These are phyloP conservation scores for Neogale vison DNA, from an alignment of 2,113 vertebrate genomes.

Conservation along the genomic window DNA sequence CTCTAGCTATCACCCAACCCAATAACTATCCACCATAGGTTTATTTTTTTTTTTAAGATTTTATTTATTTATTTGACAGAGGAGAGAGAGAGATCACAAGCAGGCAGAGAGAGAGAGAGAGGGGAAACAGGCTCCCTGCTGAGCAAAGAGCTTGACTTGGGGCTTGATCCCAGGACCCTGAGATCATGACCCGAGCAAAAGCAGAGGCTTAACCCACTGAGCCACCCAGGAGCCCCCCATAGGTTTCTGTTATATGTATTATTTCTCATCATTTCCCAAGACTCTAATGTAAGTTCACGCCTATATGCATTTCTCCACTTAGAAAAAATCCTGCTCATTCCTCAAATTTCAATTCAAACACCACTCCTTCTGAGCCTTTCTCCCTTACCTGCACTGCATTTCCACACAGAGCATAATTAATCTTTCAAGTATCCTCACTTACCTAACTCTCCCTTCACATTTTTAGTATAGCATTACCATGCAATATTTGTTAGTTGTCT, in stretches of 20 bases:
- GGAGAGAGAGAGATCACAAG: no score
- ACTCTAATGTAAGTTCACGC: background rate
- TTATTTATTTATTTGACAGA: no score
- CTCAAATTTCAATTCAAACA: conserved; percentile 34
- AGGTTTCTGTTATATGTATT: background rate
- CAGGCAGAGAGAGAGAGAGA: no score
- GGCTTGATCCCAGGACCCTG: no score
- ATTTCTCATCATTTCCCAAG: background rate
- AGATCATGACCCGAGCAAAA: no score
- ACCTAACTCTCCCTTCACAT: background rate
- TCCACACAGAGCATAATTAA: background rate
- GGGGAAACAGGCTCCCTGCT: no score
- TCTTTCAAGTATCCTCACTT: background rate
- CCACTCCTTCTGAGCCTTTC: background rate
- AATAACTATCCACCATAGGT: background rate
- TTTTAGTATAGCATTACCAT: background rate
- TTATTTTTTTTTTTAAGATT: background rate
- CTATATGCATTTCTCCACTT: background rate
- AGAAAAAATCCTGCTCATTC: background rate
- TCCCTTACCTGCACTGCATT: background rate
- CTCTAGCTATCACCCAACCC: background rate
- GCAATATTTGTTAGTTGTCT: background rate
- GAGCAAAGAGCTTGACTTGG: no score
- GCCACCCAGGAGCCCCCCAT: no score
- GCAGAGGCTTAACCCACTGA: no score